Conservation (phyloP, 2,888 invertebrate genomes). For the Dasysyrphus tricinctus region DNA sequence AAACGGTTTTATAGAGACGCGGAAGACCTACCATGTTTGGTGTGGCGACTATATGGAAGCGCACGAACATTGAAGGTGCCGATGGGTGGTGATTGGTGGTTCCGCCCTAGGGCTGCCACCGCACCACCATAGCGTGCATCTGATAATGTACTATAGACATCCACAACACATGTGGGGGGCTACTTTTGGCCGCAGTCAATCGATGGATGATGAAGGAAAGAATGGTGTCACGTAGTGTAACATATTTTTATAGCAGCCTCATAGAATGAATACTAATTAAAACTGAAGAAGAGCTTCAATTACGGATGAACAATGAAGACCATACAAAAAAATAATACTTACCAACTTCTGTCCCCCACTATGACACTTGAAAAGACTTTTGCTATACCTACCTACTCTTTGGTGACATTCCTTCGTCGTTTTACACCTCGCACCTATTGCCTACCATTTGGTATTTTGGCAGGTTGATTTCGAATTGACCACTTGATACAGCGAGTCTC, state of each 20-base stretch:
- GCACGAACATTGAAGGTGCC: background rate
- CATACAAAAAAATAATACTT: background rate
- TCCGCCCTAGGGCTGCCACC: constrained; percentile 60
- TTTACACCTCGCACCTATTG: constrained; percentile 31
- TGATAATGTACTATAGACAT: constrained; percentile 12
- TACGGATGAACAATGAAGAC: constrained; percentile 26
- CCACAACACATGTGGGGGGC: constrained; percentile 5
- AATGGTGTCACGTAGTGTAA: constrained; percentile 77
- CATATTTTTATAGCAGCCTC: constrained; percentile 69
- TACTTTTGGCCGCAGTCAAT: background rate
- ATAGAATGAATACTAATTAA: constrained; percentile 70
- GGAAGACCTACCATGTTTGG: constrained; percentile 66
- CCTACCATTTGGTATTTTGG: constrained; percentile 58
- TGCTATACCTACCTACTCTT: constrained; percentile 17
- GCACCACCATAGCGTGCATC: constrained; percentile 32
- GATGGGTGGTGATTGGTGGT: constrained; percentile 33
- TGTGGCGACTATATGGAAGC: background rate
- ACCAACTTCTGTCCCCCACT: background rate
- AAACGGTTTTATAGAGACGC: constrained; percentile 63
- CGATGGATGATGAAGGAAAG: constrained; percentile 46
- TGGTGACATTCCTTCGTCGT: constrained; percentile 49
- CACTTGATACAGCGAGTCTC: constrained; percentile 6
- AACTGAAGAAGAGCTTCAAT: constrained; percentile 31
- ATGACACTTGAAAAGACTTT: background rate
- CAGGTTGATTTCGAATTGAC: constrained; percentile 63